phyloP scores from a whole-genome alignment of 2,113 vertebrate genomes.

The Naja naja region DNA sequence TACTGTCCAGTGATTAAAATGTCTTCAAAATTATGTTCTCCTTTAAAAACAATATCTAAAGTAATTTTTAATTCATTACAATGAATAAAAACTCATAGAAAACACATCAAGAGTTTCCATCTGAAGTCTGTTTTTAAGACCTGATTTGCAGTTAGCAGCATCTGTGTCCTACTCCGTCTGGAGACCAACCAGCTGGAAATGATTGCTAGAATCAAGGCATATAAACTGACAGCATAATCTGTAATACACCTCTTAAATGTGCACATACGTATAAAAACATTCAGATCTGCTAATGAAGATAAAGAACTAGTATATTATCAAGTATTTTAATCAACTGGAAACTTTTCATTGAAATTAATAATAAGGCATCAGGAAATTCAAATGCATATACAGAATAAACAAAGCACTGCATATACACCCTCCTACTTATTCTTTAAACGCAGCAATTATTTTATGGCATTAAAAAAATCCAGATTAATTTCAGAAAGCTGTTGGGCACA shows the following conservation, averaged over 20 bases:
- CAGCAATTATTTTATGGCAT: constrained; percentile 10
- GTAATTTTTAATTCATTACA: neutral
- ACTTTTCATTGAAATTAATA: constrained; percentile 54
- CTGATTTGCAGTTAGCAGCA: constrained; percentile 31
- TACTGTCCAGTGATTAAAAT: neutral
- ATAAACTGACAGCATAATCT: constrained; percentile 63
- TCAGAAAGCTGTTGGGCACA: constrained; percentile 25
- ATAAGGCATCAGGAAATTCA: constrained; percentile 53
- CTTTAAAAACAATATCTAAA: neutral
- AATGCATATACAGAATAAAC: constrained; percentile 48
- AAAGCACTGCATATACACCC: constrained; percentile 46
- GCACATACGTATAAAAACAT: constrained; percentile 57
- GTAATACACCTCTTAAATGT: constrained; percentile 61
- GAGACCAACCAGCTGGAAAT: constrained; percentile 62
- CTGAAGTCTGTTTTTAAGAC: constrained; percentile 13
- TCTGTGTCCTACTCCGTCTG: constrained; percentile 35
- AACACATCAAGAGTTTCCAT: neutral
- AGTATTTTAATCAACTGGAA: constrained; percentile 65
- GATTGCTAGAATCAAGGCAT: constrained; percentile 59
- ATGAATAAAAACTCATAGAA: neutral
- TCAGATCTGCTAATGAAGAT: constrained; percentile 63
- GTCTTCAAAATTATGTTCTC: neutral
- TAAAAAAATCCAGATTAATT: constrained; percentile 39
- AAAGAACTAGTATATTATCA: constrained; percentile 59
- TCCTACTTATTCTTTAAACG: constrained; percentile 22